Evolutionary conservation across 2,888 invertebrate species (phyloP).

Genomic region (Heterodera filipjevi): DNA sequence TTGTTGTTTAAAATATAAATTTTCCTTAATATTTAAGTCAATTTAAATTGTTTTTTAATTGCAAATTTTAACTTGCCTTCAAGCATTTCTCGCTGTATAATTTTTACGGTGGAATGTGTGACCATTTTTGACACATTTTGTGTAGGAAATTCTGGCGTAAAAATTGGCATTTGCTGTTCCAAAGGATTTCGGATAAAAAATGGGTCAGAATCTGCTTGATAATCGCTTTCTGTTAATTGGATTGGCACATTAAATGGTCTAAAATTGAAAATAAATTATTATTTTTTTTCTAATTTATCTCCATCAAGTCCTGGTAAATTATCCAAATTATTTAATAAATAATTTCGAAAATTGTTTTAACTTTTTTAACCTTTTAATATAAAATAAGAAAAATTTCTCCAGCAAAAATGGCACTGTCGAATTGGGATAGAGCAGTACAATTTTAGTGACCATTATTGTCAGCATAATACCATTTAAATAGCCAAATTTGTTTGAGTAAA

Average conservation of each 20-base stretch:
- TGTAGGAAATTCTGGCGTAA: neutral
- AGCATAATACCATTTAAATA: constrained; percentile 10
- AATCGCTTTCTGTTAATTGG: neutral
- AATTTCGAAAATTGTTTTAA: neutral
- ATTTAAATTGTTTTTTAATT: no score
- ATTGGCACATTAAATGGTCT: neutral
- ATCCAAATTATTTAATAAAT: no score
- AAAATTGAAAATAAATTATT: neutral
- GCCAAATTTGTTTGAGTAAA: constrained; percentile 24
- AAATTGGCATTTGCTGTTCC: neutral
- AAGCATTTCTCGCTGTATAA: neutral
- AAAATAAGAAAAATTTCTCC: constrained; percentile 21
- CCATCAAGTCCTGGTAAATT: no score
- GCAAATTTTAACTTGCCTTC: neutral
- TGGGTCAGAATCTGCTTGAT: neutral
- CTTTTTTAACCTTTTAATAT: constrained; percentile 9
- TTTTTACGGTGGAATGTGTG: neutral
- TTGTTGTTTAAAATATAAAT: no score
- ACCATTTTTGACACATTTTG: constrained; percentile 2
- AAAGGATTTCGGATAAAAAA: neutral
- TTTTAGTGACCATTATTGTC: constrained; percentile 18
- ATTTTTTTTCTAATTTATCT: no score
- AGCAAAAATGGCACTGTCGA: constrained; percentile 2
- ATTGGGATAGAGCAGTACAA: constrained; percentile 8
- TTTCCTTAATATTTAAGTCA: no score